Base-by-base conservation (phyloP, 1,140 invertebrate species). In the Daktulosphaira vitifoliae region DNA sequence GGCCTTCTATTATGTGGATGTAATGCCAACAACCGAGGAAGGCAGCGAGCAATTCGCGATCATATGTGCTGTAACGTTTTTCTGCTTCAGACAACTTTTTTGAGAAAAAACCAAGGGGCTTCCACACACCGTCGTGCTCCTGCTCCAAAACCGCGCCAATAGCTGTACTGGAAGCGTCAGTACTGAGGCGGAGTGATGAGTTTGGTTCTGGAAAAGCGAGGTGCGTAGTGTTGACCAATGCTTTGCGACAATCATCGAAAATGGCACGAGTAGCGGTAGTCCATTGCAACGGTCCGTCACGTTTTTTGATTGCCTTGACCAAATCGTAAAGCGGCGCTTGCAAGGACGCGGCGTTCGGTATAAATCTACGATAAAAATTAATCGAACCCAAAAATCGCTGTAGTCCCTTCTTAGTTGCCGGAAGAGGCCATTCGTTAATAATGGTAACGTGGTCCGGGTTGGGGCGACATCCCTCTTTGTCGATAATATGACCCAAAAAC, bases 21-120 rank as follows among this genome's bases (percentile, higher is more conserved):
- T 15, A 49, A 18, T 49, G 46, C n/a, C n/a, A n/a, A n/a, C n/a
- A n/a, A n/a, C n/a, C n/a, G n/a, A n/a, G n/a, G n/a, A n/a, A n/a
- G n/a, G n/a, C n/a, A n/a, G n/a, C 2, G 72, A 73, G 1, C 73
- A 52, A 68, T 70, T 79, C 75, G 7, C 75, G 51, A 68, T 78
- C 71, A 53, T 75, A 76, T 0, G 73, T 68, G 22, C 25, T 49
- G 16, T 65, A 53, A 3, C 29, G 33, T 0, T n/a, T n/a, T 48
- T 67, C 33, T 0, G 65, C 9, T 11, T 15, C 13, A 13, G 44
- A 51, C 6, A 67, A 13, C 5, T 46, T 65, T 0, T 26, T 23
- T 0, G 68, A 67, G 44, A 67, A 68, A 53, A 68, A 67, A 37
- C 42, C 68, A 13, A 67, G 54, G n/a, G 67, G 67, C 44, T 26